Percentiles rank a stretch among this genome's conserved stretches.
phyloP scores from a whole-genome alignment of 1,140 invertebrate species.

The Calliopsis andreniformis region DNA sequence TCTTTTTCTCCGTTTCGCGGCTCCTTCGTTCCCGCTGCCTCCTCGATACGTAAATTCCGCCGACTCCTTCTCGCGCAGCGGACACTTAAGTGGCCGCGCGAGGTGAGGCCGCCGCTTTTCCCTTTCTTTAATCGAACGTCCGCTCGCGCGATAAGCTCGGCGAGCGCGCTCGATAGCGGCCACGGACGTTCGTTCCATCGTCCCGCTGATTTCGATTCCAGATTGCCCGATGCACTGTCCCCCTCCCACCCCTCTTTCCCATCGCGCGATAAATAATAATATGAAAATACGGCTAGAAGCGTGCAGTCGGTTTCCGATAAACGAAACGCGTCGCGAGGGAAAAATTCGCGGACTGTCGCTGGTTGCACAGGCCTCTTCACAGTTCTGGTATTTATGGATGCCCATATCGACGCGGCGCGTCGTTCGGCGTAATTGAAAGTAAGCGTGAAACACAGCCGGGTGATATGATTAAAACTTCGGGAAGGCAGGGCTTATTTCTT shows the following conservation, averaged over 20 bases:
- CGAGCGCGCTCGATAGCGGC: background rate
- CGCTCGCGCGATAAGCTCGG: background rate
- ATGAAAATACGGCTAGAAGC: background rate
- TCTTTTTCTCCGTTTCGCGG: constrained; percentile 3
- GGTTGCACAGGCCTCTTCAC: background rate
- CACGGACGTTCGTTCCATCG: no score
- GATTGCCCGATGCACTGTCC: background rate
- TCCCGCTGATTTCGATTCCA: constrained; percentile 24
- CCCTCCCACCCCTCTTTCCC: background rate
- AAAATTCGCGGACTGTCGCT: background rate
- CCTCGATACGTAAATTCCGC: constrained; percentile 41
- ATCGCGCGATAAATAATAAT: background rate
- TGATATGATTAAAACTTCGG: constrained; percentile 14
- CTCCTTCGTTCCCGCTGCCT: background rate
- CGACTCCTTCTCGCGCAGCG: background rate
- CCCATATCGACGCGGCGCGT: background rate
- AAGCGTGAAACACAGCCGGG: background rate
- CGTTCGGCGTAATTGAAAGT: constrained; percentile 22
- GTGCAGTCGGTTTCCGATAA: background rate
- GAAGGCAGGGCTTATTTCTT: background rate
- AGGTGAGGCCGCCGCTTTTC: constrained; percentile 49
- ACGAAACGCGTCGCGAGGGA: background rate
- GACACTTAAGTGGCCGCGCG: constrained; percentile 28
- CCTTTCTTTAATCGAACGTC: constrained; percentile 1
- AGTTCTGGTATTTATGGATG: background rate